phyloP scores from a whole-genome alignment of 2,113 vertebrate species.

The Campylorhamphus procurvoides region DNA sequence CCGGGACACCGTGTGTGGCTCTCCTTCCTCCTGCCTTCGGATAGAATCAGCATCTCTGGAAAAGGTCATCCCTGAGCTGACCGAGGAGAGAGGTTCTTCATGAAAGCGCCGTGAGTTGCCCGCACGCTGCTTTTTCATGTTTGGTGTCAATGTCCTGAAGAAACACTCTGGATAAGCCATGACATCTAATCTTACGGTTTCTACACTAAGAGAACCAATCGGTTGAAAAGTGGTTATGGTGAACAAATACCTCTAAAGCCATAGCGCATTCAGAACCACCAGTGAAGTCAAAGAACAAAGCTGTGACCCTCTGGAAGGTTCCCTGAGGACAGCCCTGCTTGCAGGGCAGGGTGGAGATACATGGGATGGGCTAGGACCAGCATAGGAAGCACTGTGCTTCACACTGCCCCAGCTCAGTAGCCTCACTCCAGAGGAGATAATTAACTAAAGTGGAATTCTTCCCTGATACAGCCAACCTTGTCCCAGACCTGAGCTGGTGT shows the following conservation, averaged over 20 bases:
- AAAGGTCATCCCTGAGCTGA: not conserved
- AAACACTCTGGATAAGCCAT: not conserved
- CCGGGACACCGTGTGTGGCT: not conserved
- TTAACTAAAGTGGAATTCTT: not conserved
- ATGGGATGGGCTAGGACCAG: not conserved
- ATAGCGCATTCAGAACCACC: not conserved
- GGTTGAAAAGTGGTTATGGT: rapidly evolving
- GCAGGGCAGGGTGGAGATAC: rapidly evolving
- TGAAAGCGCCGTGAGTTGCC: not conserved
- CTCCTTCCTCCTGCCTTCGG: not conserved
- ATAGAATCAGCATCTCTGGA: not conserved
- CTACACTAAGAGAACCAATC: not conserved
- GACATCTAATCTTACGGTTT: not conserved
- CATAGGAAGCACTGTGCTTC: not conserved
- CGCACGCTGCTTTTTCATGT: not conserved
- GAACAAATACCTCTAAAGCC: not conserved
- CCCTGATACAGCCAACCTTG: not conserved
- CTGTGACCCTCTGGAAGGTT: not conserved
- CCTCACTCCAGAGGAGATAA: not conserved
- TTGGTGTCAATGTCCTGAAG: not conserved
- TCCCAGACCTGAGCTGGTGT: not conserved
- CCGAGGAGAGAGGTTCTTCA: not conserved
- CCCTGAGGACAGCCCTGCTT: not conserved
- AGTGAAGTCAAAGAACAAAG: not conserved
- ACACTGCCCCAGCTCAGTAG: not conserved